Base-by-base conservation (phyloP, 2,797 vertebrate genomes). In the Sylvia borin region DNA sequence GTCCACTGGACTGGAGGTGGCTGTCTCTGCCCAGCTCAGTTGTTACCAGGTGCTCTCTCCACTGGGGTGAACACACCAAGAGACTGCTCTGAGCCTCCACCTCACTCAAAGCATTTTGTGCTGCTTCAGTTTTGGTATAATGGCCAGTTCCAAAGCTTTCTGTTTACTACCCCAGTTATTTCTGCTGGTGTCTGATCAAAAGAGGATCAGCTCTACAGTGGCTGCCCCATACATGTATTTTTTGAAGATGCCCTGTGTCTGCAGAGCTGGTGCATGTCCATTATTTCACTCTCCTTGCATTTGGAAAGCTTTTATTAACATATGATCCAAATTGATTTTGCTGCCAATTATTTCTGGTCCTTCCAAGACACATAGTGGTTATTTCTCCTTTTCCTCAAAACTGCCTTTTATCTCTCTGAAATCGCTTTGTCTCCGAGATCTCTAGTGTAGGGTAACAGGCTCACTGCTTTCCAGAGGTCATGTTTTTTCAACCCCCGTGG, bases 281-380 rank as follows among this genome's bases (percentile, higher is more conserved):
- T 93, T 92, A 61, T 88, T 75, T 90, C 48, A 50, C 27, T 74
- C 34, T 60, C 7, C 36, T 88, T 90, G 54, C 25, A 55, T 79
- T 71, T 90, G 51, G 47, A 90, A 78, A 78, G 18, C 57, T 76
- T 79, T 71, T 42, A n/a, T 79, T 77, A 94, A 57, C 7, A 9
- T 68, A 34, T 24, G 29, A 88, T 89, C 38, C 34, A 54, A 91
- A 91, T 11, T 83, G 53, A 92, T 95, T 91, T 92, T 91, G 45
- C 34, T 91, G 50, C 27, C 75, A 80, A 51, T 89, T 93, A 92
- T 92, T 96, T 93, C 34, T 83, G 24, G 21, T 55, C 48, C 42
- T 92, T 92, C 58, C 29, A 62, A 55, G 42, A 70, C 10, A 51
- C 18, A 3, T 7, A 31, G 20, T 42, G 20, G 20, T 72, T 81